phyloP scores from a whole-genome alignment of 2,797 vertebrate genomes.

The Delichon dasypus region DNA sequence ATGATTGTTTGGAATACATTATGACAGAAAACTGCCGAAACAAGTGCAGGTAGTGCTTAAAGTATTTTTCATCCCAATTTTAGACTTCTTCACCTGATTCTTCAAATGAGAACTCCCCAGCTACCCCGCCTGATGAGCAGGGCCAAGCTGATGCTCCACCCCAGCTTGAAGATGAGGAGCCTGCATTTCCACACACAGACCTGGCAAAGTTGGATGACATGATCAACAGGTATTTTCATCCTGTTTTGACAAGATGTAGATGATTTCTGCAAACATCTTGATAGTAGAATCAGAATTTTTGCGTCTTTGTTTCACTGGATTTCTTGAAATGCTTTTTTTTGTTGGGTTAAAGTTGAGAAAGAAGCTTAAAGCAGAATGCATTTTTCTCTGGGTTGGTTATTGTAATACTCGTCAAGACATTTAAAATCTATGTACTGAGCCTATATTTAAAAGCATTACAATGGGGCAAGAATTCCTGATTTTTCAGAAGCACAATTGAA shows the following conservation, averaged over 20 bases:
- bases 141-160: slow-evolving; percentile 89
- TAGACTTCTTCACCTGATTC: slow-evolving; percentile 97
- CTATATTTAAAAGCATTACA: neutral
- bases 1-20: neutral
- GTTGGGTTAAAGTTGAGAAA: neutral
- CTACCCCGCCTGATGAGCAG: slow-evolving; percentile 95
- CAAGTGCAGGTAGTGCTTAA: neutral
- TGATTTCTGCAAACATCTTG: neutral
- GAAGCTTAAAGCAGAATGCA: neutral
- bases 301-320: neutral
- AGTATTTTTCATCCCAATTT: slow-evolving; percentile 46
- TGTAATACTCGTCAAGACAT: neutral
- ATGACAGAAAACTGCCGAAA: neutral
- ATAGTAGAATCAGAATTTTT: neutral
- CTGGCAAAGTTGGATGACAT: slow-evolving; percentile 99
- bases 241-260: neutral
- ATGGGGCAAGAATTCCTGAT: neutral
- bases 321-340: neutral
- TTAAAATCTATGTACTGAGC: neutral
- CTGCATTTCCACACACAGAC: slow-evolving; percentile 98
- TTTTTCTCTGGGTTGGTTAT: neutral
- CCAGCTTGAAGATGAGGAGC: slow-evolving; percentile 98
- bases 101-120: slow-evolving; percentile 98
- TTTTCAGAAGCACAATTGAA: neutral
- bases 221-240: slow-evolving; percentile 92